These are phyloP conservation scores for Oenanthe oenanthe DNA, from an alignment of 2,113 vertebrate genomes.

Conservation along the genomic window DNA sequence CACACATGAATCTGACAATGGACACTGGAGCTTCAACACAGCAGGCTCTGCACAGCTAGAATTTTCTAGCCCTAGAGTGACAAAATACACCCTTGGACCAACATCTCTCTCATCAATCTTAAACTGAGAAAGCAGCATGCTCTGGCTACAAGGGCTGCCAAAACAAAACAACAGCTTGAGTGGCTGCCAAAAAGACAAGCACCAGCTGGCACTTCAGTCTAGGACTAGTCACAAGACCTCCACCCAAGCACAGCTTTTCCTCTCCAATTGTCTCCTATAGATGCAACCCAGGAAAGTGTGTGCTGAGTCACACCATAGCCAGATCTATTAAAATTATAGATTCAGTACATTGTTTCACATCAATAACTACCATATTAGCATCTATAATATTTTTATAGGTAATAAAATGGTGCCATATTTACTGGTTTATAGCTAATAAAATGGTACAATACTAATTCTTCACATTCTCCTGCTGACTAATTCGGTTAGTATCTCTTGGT, in stretches of 20 bases:
- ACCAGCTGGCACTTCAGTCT: constrained; percentile 73
- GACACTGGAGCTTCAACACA: not conserved
- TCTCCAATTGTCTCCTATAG: not conserved
- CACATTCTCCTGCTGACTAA: not conserved
- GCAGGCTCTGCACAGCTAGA: not conserved
- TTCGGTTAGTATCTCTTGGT: not conserved
- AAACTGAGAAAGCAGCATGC: constrained; percentile 41
- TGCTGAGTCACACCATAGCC: not conserved
- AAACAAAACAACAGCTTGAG: constrained; percentile 79
- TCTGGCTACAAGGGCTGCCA: constrained; percentile 46
- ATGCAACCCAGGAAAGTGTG: not conserved
- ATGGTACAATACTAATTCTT: not conserved
- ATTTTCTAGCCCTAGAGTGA: constrained; percentile 30
- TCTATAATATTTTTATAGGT: constrained; percentile 14
- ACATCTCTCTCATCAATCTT: constrained; percentile 5
- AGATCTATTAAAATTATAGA: not conserved
- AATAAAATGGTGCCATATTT: constrained; percentile 17
- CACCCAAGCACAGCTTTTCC: not conserved
- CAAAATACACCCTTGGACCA: constrained; percentile 39
- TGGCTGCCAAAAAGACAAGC: constrained; percentile 74
- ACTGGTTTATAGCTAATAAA: constrained; percentile 40
- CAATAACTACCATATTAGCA: not conserved
- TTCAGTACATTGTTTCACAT: not conserved
- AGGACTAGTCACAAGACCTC: not conserved
- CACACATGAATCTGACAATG: not conserved